A percentile compares a stretch with the other conserved stretches of the same genome.
Conservation (phyloP, 2,113 vertebrate genomes). For the Brachionichthys hirsutus region DNA sequence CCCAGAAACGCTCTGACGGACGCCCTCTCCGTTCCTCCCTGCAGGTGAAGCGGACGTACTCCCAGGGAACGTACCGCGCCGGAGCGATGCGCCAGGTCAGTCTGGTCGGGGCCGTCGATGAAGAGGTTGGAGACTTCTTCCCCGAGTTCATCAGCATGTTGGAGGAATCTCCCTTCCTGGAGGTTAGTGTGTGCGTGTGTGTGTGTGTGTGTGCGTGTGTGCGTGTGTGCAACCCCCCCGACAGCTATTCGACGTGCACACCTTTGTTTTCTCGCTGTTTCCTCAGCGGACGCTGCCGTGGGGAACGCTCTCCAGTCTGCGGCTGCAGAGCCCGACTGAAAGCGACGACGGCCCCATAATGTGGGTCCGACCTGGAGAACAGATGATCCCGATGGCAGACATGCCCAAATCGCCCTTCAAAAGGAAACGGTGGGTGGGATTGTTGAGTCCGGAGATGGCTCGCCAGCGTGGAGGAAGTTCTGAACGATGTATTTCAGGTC, state of each 20-base stretch:
- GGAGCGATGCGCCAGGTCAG: constrained; percentile 76
- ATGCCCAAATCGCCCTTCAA: constrained; percentile 76
- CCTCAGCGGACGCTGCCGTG: constrained; percentile 70
- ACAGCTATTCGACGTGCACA: not conserved
- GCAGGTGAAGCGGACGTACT: constrained; percentile 74
- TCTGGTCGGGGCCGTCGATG: constrained; percentile 71
- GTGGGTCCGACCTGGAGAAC: constrained; percentile 75
- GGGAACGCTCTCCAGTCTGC: constrained; percentile 73
- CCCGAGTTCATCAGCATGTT: constrained; percentile 72
- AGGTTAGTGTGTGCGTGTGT: constrained; percentile 45
- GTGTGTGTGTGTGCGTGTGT: not conserved
- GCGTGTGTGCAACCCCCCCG: not conserved
- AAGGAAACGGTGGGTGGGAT: constrained; percentile 66
- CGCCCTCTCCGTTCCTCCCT: not conserved
- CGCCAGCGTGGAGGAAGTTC: not conserved
- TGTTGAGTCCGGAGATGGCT: not conserved
- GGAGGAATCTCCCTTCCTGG: constrained; percentile 68
- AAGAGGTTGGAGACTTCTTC: constrained; percentile 74
- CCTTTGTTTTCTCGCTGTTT: constrained; percentile 4
- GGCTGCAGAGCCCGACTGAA: constrained; percentile 70
- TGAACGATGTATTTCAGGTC: constrained; percentile 78
- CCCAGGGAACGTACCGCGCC: constrained; percentile 71
- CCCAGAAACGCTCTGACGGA: constrained; percentile 9
- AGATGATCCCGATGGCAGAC: constrained; percentile 76
- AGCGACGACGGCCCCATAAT: constrained; percentile 76